Evolutionary conservation across 2,797 vertebrate genomes (phyloP).

Genomic region (Sebastes kiyomatsui): DNA sequence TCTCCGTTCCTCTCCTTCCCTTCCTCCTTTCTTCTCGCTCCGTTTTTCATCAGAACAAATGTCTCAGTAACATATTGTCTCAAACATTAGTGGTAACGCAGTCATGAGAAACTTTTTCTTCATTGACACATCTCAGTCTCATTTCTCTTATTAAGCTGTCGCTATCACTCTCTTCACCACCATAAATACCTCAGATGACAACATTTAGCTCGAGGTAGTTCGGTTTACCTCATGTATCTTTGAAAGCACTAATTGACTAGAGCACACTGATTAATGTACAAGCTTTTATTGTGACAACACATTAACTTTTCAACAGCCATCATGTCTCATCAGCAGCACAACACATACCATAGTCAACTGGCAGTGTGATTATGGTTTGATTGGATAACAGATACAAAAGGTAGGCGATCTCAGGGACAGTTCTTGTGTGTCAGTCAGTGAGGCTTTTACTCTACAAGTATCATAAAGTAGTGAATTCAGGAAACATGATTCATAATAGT

Average conservation of each 20-base stretch:
- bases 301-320: constrained; percentile 33
- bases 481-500: too few relatives aligned
- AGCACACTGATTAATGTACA: constrained; percentile 37
- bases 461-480: too few relatives aligned
- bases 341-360: background rate
- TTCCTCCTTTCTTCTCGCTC: background rate
- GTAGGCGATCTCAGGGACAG: background rate
- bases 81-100: background rate
- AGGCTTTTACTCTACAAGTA: too few relatives aligned
- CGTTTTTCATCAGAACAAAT: background rate
- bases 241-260: constrained; percentile 36
- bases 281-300: constrained; percentile 27
- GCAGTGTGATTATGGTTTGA: constrained; percentile 9
- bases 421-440: background rate
- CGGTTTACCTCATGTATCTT: constrained; percentile 4
- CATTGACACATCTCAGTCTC: background rate
- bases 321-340: constrained; percentile 9
- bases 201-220: constrained; percentile 9
- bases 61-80: background rate
- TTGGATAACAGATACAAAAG: constrained; percentile 7
- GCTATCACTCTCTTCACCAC: background rate
- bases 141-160: background rate
- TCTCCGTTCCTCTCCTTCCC: background rate
- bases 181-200: background rate
- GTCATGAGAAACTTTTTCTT: background rate